Evolutionary conservation across 1,140 invertebrate genomes (phyloP).

Genomic region (Mesaphorura yosii): DNA sequence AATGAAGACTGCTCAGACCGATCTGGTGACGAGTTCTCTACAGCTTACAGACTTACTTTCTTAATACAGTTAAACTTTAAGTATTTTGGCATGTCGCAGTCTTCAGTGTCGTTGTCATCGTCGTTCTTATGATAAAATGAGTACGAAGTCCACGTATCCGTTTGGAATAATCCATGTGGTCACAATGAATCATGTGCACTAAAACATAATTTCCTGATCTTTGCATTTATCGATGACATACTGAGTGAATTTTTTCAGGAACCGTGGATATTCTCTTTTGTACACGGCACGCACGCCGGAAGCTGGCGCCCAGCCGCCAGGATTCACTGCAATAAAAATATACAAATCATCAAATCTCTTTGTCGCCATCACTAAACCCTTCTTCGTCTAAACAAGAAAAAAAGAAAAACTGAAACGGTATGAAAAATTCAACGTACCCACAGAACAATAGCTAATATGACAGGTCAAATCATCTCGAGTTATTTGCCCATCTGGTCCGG

Average conservation of each 20-base stretch:
- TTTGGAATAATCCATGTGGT: too few relatives aligned
- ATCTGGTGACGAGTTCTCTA: too few relatives aligned
- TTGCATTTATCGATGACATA: constrained; percentile 90
- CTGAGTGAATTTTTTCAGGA: constrained; percentile 91
- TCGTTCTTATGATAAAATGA: too few relatives aligned
- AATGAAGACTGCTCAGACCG: too few relatives aligned
- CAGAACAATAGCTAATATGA: constrained; percentile 98
- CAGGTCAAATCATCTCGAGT: constrained; percentile 82
- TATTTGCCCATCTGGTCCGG: constrained; percentile 53
- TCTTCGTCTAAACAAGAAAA: too few relatives aligned
- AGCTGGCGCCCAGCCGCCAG: constrained; percentile 93
- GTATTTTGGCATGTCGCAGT: too few relatives aligned
- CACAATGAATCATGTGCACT: too few relatives aligned
- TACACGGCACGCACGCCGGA: constrained; percentile 90
- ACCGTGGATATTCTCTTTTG: constrained; percentile 98
- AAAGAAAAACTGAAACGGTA: not conserved
- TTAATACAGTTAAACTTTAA: too few relatives aligned
- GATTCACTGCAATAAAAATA: constrained; percentile 64
- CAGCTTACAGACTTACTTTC: too few relatives aligned
- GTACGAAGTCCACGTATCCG: too few relatives aligned
- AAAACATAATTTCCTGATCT: constrained; percentile 76
- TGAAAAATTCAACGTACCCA: constrained; percentile 59
- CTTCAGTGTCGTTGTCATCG: too few relatives aligned
- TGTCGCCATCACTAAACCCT: too few relatives aligned
- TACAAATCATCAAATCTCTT: constrained; percentile 16